Percentiles rank a stretch among this genome's conserved stretches.
Conservation (phyloP, 2,888 invertebrate species). For the Osedax fenrisi region DNA sequence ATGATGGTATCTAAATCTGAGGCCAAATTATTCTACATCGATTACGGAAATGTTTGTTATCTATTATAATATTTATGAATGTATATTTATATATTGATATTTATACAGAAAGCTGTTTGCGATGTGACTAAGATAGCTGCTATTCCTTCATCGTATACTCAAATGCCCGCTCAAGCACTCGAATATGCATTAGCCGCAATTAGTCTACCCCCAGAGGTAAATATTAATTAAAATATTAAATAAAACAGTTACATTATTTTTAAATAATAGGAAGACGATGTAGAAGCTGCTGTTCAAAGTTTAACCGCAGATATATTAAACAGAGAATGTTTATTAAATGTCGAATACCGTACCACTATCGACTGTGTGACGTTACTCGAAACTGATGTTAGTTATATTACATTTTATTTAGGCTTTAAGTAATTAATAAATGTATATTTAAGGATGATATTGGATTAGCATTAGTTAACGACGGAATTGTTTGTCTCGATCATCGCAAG, state of each 20-base stretch:
- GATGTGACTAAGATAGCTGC: constrained; percentile 65
- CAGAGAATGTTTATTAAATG: constrained; percentile 68
- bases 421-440: too few species aligned
- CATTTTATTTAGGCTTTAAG: not conserved
- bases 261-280: constrained; percentile 60
- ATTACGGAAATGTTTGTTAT: constrained; percentile 71
- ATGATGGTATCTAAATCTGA: constrained; percentile 62
- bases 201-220: constrained; percentile 69
- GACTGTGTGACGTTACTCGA: constrained; percentile 43
- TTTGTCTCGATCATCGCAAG: constrained; percentile 65
- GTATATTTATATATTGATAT: not conserved
- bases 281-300: constrained; percentile 62
- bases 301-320: constrained; percentile 61
- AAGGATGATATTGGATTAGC: constrained; percentile 64
- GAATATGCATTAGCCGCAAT: constrained; percentile 76
- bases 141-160: constrained; percentile 65
- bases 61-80: not conserved
- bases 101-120: constrained; percentile 61
- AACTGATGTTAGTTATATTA: constrained; percentile 34
- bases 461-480: constrained; percentile 72
- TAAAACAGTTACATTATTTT: not conserved
- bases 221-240: constrained; percentile 38
- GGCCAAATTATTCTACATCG: constrained; percentile 74
- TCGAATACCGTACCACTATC: constrained; percentile 60
- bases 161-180: constrained; percentile 62